Base-by-base conservation (phyloP, 2,113 vertebrate genomes). In the Bombycilla garrulus region DNA sequence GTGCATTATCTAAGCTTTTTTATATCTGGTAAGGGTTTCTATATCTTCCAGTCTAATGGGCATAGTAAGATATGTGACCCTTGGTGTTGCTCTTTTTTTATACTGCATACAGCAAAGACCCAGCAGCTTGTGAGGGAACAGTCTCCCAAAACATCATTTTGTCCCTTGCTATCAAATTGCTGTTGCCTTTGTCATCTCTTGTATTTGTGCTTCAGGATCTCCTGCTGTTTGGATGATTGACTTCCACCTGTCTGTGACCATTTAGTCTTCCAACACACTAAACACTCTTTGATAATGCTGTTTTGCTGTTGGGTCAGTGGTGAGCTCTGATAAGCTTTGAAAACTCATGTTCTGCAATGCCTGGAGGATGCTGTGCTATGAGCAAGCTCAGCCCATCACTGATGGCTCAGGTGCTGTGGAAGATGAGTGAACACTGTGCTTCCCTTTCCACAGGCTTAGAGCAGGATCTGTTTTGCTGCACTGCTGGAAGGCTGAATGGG, bases 1-100 rank as follows among this genome's bases (percentile, higher is more conserved):
- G 51, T 33, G 16, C 17, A 5, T 78, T 38, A 45, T 53, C 26
- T 36, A 10, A 38, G 12, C 2, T 31, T 12, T 72, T 62, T 62
- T 38, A 11, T 78, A 25, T 48, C 31, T 24, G 28, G 2, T 50
- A 11, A 40, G 31, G 14, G 11, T 80, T 48, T 70, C 31, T 83
- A 0, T 31, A 14, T 42, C 42, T 42, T 42, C 12, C 11, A 31
- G 20, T 73, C 44, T 57, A 12, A 3, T 0, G 4, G 35, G 2
- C 23, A 15, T 26, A 9, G 3, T 73, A 29, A 54, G 50, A 6
- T 60, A 20, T 3, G 6, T 33, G 44, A 48, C 35, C 67, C 16
- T 72, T 67, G 29, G 17, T 47, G 28, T 51, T 92, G 51, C 25
- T 50, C 40, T 60, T 50, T 69, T 76, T 62, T 54, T 21, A 2